Base-by-base conservation (phyloP, 2,888 invertebrate species). In the Euproctis similis region DNA sequence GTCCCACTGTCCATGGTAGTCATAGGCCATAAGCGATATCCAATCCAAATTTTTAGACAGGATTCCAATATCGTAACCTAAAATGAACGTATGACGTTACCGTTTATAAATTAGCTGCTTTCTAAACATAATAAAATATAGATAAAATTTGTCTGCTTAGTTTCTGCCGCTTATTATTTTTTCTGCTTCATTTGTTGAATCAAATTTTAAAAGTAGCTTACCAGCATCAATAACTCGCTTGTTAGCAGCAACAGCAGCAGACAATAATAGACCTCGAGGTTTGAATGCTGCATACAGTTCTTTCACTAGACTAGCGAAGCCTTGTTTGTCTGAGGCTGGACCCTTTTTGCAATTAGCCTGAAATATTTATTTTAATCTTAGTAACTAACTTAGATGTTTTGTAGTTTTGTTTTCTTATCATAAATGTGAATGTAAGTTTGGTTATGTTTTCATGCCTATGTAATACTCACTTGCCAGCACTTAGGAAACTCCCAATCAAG, bases 401-500 rank as follows among this genome's bases (percentile, higher is more conserved):
- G n/a, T n/a, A n/a, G n/a, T n/a, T n/a, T n/a, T n/a, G n/a, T n/a
- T n/a, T n/a, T n/a, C n/a, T n/a, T n/a, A n/a, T n/a, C n/a, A n/a
- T n/a, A n/a, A n/a, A n/a, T n/a, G n/a, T n/a, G n/a, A n/a, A n/a
- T n/a, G n/a, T n/a, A n/a, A n/a, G n/a, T n/a, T n/a, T n/a, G n/a
- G n/a, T n/a, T n/a, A n/a, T n/a, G n/a, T n/a, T n/a, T n/a, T n/a
- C n/a, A n/a, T n/a, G n/a, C n/a, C n/a, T n/a, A n/a, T 7, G 14
- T 2, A 8, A 8, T 24, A 36, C 58, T 56, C 30, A 90, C 90
- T 85, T 95, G 95, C 95, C 95, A 95, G 59, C 95, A 96, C 40
- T 91, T 93, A 0, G 96, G 96, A 66, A 95, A 97, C 60, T 97
- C 96, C 96, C 96, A 97, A 62, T 96, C 96, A 13, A 97, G 82